phyloP scores from a whole-genome alignment of 2,113 vertebrate genomes.

The Lathamus discolor region DNA sequence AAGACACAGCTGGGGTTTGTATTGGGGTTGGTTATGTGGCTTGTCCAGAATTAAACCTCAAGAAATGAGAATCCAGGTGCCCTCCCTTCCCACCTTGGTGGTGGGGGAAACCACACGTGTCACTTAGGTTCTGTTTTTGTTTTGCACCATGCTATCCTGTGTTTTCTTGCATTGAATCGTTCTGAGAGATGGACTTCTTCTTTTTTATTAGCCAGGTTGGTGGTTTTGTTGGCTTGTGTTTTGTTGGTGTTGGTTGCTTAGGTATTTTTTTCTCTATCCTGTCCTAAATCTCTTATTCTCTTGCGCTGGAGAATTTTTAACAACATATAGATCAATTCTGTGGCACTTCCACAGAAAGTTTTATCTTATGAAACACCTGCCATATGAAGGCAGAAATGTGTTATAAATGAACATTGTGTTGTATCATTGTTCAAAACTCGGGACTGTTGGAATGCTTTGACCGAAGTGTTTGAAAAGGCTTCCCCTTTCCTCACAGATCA shows the following conservation, averaged over 20 bases:
- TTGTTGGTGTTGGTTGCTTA: not conserved
- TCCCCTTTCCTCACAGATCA: rapidly evolving
- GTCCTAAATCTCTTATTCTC: not conserved
- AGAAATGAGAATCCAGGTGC: rapidly evolving
- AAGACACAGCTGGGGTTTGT: not conserved
- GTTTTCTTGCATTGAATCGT: not conserved
- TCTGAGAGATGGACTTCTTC: not conserved
- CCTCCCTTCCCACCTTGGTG: not conserved
- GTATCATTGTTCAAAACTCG: not conserved
- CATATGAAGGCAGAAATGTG: not conserved
- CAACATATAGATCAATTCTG: not conserved
- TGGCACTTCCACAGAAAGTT: not conserved
- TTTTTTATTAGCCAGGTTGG: not conserved
- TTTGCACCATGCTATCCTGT: not conserved
- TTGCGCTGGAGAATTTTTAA: not conserved
- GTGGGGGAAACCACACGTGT: not conserved
- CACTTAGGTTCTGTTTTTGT: not conserved
- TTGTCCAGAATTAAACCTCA: not conserved
- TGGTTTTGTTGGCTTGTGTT: not conserved
- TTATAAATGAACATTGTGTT: not conserved
- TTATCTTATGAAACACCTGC: not conserved
- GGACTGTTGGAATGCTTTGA: not conserved
- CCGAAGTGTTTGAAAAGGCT: not conserved
- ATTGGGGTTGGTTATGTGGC: rapidly evolving
- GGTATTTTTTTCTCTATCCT: not conserved